Evolutionary conservation across 2,113 vertebrate species (phyloP).

Genomic region (Aspidoscelis tigris): DNA sequence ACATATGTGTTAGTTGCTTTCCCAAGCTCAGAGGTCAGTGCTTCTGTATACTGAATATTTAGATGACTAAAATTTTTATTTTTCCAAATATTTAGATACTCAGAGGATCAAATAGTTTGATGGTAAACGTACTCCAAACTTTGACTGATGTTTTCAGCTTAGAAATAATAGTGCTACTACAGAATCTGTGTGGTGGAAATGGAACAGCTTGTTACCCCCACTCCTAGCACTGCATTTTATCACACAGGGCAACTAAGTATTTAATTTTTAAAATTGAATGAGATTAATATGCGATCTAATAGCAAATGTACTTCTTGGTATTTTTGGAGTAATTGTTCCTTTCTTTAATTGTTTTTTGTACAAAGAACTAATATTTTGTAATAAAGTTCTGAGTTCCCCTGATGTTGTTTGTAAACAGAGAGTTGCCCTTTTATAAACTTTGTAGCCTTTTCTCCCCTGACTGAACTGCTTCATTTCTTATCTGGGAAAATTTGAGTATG

Average conservation of each 20-base stretch:
- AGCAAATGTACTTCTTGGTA: not conserved
- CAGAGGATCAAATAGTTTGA: not conserved
- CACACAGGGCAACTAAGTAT: not conserved
- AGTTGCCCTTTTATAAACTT: not conserved
- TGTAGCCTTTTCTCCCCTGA: not conserved
- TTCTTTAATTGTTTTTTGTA: not conserved
- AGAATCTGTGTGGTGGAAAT: not conserved
- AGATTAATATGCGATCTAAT: not conserved
- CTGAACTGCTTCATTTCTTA: not conserved
- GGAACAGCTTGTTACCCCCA: not conserved
- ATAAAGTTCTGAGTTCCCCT: too few species aligned
- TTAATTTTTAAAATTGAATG: not conserved
- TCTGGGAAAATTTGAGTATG: not conserved
- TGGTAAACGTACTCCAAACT: not conserved
- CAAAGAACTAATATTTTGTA: too few species aligned
- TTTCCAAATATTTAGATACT: not conserved
- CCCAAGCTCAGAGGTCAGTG: not conserved
- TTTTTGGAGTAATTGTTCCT: not conserved
- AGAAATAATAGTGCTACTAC: not conserved
- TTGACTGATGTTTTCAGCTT: not conserved
- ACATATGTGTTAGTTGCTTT: slow-evolving; percentile 37
- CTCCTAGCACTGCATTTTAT: too few species aligned
- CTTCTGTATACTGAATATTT: not conserved
- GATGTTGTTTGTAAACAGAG: not conserved
- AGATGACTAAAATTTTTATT: not conserved